These are phyloP conservation scores for Tetramorium alpestre DNA, from an alignment of 1,140 invertebrate genomes.

Conservation along the genomic window DNA sequence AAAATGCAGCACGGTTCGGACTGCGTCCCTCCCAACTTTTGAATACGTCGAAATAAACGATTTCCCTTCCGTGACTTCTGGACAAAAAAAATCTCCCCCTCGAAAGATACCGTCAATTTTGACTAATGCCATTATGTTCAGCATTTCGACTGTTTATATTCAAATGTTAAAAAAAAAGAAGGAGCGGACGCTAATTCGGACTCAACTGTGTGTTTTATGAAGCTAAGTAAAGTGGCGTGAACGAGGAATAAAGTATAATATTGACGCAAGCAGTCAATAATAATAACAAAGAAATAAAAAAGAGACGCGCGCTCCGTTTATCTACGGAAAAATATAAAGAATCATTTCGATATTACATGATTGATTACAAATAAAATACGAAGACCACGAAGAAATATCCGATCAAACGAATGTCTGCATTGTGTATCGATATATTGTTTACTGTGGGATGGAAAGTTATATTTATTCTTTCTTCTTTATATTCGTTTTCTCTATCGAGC, in stretches of 20 bases:
- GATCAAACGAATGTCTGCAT: conserved; percentile 11
- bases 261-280: background rate
- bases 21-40: conserved; percentile 38
- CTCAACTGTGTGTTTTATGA: background rate
- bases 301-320: background rate
- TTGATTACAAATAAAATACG: conserved; percentile 48
- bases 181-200: background rate
- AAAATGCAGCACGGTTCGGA: conserved; percentile 28
- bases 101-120: conserved; percentile 7
- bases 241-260: background rate
- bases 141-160: conserved; percentile 1
- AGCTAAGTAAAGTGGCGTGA: background rate
- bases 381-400: conserved; percentile 20
- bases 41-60: conserved; percentile 48
- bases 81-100: background rate
- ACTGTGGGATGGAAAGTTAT: conserved; percentile 2
- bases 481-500: background rate
- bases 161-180: background rate
- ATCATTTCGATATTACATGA: conserved; percentile 33
- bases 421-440: conserved; percentile 30
- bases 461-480: conserved; percentile 16
- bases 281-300: background rate
- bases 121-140: background rate
- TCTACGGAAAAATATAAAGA: background rate
- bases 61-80: conserved; percentile 41